Conservation (phyloP, 2,113 vertebrate genomes). For the Hoplias malabaricus region DNA sequence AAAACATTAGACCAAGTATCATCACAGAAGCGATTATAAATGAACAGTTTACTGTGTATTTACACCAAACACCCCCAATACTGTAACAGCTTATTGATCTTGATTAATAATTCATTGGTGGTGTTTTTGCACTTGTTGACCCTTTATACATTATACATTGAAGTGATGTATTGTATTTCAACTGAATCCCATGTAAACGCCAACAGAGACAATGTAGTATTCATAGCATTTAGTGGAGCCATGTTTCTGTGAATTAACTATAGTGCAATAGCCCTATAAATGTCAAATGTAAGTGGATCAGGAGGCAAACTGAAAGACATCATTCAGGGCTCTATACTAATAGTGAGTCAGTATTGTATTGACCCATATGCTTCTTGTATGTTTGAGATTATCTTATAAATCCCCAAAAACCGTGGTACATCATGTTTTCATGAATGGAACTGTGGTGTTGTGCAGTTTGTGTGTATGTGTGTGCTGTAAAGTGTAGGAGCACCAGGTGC, state of each 20-base stretch:
- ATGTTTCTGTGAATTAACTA: neutral
- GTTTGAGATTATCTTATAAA: neutral
- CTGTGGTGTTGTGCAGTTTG: neutral
- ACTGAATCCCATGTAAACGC: too few relatives aligned
- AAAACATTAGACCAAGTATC: too few relatives aligned
- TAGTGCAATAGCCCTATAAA: neutral
- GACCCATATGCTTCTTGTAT: neutral
- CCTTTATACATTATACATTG: neutral
- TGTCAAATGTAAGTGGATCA: neutral
- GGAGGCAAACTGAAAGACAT: neutral
- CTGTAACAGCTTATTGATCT: neutral
- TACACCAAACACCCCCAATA: too few relatives aligned
- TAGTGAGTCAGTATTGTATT: neutral
- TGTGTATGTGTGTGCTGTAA: constrained; percentile 9
- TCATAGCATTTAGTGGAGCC: too few relatives aligned
- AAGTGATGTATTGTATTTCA: neutral
- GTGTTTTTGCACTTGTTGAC: neutral
- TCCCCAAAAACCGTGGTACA: too few relatives aligned
- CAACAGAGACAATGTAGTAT: too few relatives aligned
- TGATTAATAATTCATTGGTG: neutral
- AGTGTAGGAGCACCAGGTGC: constrained; percentile 52
- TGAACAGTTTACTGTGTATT: too few relatives aligned
- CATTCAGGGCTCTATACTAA: neutral
- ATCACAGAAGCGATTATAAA: too few relatives aligned
- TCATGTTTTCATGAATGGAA: neutral